Percentiles rank a stretch among this genome's conserved stretches.
Conservation (phyloP, 2,888 invertebrate genomes). For the Eudasyphora cyanicolor region DNA sequence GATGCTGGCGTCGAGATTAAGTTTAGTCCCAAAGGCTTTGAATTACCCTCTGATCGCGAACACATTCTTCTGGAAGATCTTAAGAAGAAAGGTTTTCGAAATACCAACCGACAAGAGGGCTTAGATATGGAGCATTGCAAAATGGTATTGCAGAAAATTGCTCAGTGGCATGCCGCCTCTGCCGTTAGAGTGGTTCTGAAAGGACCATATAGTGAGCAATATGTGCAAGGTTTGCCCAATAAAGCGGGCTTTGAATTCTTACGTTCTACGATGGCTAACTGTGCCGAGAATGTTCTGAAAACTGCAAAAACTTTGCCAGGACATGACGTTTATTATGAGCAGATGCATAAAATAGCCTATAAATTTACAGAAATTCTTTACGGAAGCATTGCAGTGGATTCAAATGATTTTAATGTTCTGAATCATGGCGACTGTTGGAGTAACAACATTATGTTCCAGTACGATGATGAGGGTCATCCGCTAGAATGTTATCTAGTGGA, state of each 20-base stretch:
- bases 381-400: neutral
- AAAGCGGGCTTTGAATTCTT: slow-evolving; percentile 59
- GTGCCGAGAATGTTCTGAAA: slow-evolving; percentile 45
- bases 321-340: slow-evolving; percentile 6
- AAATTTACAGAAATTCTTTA: slow-evolving; percentile 1
- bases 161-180: slow-evolving; percentile 76
- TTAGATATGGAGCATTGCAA: slow-evolving; percentile 72
- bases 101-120: slow-evolving; percentile 70
- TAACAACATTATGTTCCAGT: slow-evolving; percentile 75
- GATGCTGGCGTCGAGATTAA: slow-evolving; percentile 65
- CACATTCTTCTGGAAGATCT: slow-evolving; percentile 73
- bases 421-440: slow-evolving; percentile 77
- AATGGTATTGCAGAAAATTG: slow-evolving; percentile 72
- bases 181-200: slow-evolving; percentile 69
- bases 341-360: slow-evolving; percentile 1
- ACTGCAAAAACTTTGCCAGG: neutral
- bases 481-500: slow-evolving; percentile 72
- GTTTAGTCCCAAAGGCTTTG: slow-evolving; percentile 72
- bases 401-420: slow-evolving; percentile 69
- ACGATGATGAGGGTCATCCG: slow-evolving; percentile 67
- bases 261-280: slow-evolving; percentile 73
- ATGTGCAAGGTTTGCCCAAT: slow-evolving; percentile 42
- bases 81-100: slow-evolving; percentile 68
- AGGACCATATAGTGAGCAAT: slow-evolving; percentile 62
- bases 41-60: slow-evolving; percentile 59